These are phyloP conservation scores for Aphelocoma coerulescens DNA, from an alignment of 2,113 vertebrate species.

Conservation along the genomic window DNA sequence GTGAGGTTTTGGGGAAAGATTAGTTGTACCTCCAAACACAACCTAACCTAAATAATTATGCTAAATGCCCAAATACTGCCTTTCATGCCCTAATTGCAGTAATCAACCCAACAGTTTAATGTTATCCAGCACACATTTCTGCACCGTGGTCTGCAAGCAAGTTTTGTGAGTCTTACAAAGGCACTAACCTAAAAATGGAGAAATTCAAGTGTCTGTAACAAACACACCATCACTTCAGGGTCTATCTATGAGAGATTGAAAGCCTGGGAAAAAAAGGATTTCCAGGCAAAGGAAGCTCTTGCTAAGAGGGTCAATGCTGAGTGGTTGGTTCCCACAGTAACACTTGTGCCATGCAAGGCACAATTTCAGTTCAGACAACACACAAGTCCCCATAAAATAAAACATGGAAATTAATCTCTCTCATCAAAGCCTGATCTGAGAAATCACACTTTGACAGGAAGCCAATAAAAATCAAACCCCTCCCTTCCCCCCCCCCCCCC, in stretches of 20 bases:
- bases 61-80: neutral
- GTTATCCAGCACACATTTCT: neutral
- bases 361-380: neutral
- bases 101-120: neutral
- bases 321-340: neutral
- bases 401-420: neutral
- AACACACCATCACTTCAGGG: neutral
- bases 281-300: neutral
- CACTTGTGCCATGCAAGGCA: neutral
- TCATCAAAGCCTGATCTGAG: neutral
- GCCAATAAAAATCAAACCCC: neutral
- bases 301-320: neutral
- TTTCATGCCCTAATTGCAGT: neutral
- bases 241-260: neutral
- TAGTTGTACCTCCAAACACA: neutral
- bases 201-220: neutral
- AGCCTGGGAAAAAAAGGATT: neutral
- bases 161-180: neutral
- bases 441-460: neutral
- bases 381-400: neutral
- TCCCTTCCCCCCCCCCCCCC: fast-evolving
- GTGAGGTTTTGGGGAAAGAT: neutral
- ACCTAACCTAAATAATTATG: neutral
- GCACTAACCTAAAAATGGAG: neutral
- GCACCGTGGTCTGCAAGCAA: neutral